phyloP scores from a whole-genome alignment of 2,113 vertebrate species.

The Donacobius atricapilla region DNA sequence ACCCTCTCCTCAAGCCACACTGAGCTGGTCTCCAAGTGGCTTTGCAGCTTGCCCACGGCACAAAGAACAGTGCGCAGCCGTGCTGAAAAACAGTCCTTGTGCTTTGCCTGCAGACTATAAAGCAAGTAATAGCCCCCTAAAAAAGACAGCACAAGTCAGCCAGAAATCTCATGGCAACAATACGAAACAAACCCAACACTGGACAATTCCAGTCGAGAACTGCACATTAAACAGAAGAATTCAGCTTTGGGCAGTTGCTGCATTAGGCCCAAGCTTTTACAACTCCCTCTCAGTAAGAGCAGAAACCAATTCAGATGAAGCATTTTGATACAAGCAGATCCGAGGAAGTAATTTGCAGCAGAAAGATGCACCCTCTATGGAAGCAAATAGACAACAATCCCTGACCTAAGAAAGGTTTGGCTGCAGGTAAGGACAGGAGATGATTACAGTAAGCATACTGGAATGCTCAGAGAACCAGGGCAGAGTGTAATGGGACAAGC shows the following conservation, averaged over 20 bases:
- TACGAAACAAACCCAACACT: not conserved
- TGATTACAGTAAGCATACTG: not conserved
- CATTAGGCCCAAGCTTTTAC: not conserved
- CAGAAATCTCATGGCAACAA: not conserved
- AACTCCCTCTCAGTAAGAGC: not conserved
- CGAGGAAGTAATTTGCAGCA: not conserved
- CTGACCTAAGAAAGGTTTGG: not conserved
- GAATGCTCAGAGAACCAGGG: not conserved
- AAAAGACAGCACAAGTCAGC: not conserved
- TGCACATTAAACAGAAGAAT: not conserved
- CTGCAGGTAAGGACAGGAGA: not conserved
- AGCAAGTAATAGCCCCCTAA: not conserved
- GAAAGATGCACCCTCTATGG: fast-evolving
- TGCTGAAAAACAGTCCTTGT: not conserved
- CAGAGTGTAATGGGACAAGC: not conserved
- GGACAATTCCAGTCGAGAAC: not conserved
- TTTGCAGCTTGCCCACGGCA: not conserved
- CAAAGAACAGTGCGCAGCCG: not conserved
- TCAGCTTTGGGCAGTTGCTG: not conserved
- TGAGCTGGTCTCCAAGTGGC: not conserved
- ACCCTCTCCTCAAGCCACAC: not conserved
- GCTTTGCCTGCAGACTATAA: not conserved
- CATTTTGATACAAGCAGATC: not conserved
- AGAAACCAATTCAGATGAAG: not conserved
- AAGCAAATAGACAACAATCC: not conserved